A percentile compares a stretch with the other conserved stretches of the same genome.
Conservation (phyloP, 2,113 vertebrate genomes). For the Mola mola region DNA sequence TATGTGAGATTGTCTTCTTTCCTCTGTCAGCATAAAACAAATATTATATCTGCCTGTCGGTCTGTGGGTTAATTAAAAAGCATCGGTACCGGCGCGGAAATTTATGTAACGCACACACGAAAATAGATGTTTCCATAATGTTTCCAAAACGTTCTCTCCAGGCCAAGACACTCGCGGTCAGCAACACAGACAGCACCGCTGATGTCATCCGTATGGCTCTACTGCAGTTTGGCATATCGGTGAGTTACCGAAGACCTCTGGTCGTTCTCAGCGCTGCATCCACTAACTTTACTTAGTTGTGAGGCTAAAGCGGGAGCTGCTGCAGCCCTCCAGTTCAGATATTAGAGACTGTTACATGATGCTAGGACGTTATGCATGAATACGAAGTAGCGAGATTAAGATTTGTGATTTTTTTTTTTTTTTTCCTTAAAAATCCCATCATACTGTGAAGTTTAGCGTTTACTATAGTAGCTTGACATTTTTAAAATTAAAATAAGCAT, state of each 20-base stretch:
- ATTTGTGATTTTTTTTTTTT: no score
- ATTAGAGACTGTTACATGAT: no score
- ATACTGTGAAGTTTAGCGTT: no score
- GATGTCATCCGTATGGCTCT: constrained; percentile 91
- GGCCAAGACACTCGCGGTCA: constrained; percentile 92
- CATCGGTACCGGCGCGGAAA: no score
- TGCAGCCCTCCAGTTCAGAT: no score
- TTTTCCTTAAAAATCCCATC: no score
- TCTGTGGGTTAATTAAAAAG: constrained; percentile 6
- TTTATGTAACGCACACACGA: constrained; percentile 2
- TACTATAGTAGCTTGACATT: no score
- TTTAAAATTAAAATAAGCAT: no score
- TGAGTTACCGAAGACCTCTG: constrained; percentile 73
- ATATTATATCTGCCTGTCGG: background rate
- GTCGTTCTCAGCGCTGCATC: background rate
- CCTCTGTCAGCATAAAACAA: constrained; percentile 1
- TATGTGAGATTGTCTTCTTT: constrained; percentile 84
- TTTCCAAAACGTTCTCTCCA: constrained; percentile 55
- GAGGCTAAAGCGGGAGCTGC: no score
- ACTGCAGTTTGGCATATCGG: constrained; percentile 89
- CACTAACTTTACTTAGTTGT: no score
- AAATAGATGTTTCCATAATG: constrained; percentile 11
- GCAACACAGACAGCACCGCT: constrained; percentile 87
- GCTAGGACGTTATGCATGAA: no score
- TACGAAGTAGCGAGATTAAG: no score